Base-by-base conservation (phyloP, 2,888 invertebrate genomes). In the Brenthis hecate region DNA sequence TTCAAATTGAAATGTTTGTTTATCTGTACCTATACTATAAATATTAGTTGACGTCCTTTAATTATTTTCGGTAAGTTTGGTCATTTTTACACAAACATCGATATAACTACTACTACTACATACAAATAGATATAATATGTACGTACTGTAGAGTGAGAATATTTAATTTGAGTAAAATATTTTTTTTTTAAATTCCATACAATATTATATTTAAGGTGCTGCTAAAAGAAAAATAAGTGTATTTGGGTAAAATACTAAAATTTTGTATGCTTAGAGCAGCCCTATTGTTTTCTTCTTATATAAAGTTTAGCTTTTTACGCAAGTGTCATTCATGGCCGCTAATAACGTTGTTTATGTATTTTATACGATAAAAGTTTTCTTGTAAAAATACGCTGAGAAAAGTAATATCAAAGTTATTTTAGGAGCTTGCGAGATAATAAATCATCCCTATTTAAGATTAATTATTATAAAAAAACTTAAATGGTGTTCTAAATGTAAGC, bases 331-430 rank as follows among this genome's bases (percentile, higher is more conserved):
- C 28, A 65, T 51, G 36, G 58, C 54, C 28, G 14, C 11, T 32
- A 50, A 66, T 57, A 66, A 66, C 28, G 58, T 48, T 65, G 62
- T 61, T 58, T 68, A 48, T 71, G 58, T 69, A 65, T 69, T 69
- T 71, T 71, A 69, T 71, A 69, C 60, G 66, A 63, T 66, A 28
- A 47, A 71, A 72, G 61, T 72, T 72, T 69, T 60, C 60, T 69
- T 69, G 66, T 71, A 71, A 71, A 71, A 69, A 69, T 56, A 66
- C 48, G 19, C 63, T 50, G 53, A n/a, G 43, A 43, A 54, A 56
- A 69, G 64, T 53, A 64, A 65, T 69, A 66, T 69, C 61, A 66
- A 69, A 71, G 61, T 71, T 66, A 65, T 65, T 69, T 69, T 69
- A 61, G 64, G 60, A 51, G 36, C 58, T 54, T 16, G 50, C 57